Conservation (phyloP, 1,140 invertebrate genomes). For the Halictus rubicundus region DNA sequence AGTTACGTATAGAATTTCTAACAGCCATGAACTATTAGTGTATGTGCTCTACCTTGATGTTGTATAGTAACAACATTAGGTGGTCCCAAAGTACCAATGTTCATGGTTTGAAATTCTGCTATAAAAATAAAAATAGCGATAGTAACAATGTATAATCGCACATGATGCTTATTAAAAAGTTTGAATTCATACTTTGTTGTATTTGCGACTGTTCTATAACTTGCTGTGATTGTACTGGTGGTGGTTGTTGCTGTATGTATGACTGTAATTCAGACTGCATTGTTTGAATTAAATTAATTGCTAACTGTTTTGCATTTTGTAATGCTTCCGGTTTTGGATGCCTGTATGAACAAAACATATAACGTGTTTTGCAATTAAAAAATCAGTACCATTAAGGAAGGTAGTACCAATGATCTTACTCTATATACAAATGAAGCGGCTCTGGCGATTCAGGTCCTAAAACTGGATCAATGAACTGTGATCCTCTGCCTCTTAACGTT, state of each 20-base stretch:
- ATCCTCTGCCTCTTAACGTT: conserved; percentile 86
- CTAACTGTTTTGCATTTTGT: conserved; percentile 87
- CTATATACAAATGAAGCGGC: conserved; percentile 89
- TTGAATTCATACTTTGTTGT: conserved; percentile 70
- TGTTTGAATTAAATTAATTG: conserved; percentile 90
- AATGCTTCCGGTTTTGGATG: conserved; percentile 86
- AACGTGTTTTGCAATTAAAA: conserved; percentile 7
- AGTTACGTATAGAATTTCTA: conserved; percentile 30
- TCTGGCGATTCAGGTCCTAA: conserved; percentile 86
- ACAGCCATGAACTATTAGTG: conserved; percentile 34
- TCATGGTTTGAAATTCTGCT: conserved; percentile 81
- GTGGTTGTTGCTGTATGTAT: conserved; percentile 82
- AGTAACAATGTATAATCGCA: conserved; percentile 40
- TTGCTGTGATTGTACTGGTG: conserved; percentile 76
- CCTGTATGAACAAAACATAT: conserved; percentile 73
- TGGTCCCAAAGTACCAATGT: conserved; percentile 78
- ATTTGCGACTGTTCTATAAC: conserved; percentile 74
- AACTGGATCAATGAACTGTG: conserved; percentile 83
- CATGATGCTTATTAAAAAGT: conserved; percentile 19
- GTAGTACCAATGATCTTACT: conserved; percentile 77
- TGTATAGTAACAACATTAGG: conserved; percentile 79
- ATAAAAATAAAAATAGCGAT: conserved; percentile 50
- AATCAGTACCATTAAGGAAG: conserved; percentile 5
- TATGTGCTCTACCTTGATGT: conserved; percentile 74
- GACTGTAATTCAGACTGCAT: conserved; percentile 88